Conservation (phyloP, 2,113 vertebrate genomes). For the Cyrtonyx montezumae region DNA sequence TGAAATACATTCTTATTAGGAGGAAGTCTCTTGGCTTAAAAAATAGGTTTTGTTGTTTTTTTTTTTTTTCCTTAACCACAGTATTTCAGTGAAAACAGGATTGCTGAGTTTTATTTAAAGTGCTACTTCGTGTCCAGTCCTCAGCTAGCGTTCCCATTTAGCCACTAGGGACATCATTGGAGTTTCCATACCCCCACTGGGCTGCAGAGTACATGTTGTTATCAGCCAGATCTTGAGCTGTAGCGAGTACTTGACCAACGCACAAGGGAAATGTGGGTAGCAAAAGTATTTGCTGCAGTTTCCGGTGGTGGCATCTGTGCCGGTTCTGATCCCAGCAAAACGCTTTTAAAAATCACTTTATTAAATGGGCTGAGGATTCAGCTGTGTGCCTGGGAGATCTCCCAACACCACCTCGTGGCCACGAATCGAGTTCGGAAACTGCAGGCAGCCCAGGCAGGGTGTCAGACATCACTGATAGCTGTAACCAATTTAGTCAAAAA, state of each 20-base stretch:
- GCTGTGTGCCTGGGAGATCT: not conserved
- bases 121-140: not conserved
- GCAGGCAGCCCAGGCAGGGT: not conserved
- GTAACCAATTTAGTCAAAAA: not conserved
- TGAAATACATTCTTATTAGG: not conserved
- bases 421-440: not conserved
- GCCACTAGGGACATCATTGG: not conserved
- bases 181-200: not conserved
- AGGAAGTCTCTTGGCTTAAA: not conserved
- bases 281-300: not conserved
- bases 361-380: not conserved
- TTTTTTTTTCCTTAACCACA: not conserved
- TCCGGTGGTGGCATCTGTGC: accelerated
- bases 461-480: not conserved
- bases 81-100: not conserved
- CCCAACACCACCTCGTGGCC: not conserved
- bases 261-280: not conserved
- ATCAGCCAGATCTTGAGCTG: not conserved
- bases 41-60: not conserved
- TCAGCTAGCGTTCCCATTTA: not conserved
- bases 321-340: not conserved
- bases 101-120: not conserved
- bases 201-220: not conserved
- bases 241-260: not conserved
- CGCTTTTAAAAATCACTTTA: not conserved